These are phyloP conservation scores for Hipposideros larvatus DNA, from an alignment of 2,797 vertebrate species.

Conservation along the genomic window DNA sequence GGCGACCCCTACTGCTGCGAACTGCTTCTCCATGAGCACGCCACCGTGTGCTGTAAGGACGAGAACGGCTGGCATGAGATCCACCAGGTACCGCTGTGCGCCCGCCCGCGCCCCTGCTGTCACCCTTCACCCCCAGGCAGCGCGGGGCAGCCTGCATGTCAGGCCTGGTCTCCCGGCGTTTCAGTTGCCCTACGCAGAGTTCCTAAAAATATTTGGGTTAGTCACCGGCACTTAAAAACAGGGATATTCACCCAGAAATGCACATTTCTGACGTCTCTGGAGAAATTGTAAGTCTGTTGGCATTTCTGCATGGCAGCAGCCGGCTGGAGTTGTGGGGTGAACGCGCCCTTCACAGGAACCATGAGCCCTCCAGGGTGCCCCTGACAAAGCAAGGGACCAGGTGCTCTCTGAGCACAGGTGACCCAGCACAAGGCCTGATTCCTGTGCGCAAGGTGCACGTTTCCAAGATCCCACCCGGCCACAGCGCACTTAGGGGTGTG, in stretches of 20 bases:
- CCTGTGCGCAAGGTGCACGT: fast-evolving
- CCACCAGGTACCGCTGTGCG: slow-evolving; percentile 92
- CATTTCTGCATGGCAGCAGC: fast-evolving
- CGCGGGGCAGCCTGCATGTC: fast-evolving
- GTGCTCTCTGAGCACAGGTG: too few relatives aligned
- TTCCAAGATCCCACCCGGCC: background rate
- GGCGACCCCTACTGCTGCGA: slow-evolving; percentile 97
- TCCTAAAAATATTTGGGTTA: too few relatives aligned
- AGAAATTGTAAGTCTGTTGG: fast-evolving
- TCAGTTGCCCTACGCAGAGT: too few relatives aligned
- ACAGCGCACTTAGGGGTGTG: fast-evolving
- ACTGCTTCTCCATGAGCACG: slow-evolving; percentile 93
- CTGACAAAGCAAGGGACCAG: background rate
- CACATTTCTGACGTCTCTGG: background rate
- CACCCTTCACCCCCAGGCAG: fast-evolving
- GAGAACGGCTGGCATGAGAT: slow-evolving; percentile 99
- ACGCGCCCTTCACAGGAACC: fast-evolving
- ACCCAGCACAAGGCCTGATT: fast-evolving
- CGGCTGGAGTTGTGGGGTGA: fast-evolving
- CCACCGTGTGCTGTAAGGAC: slow-evolving; percentile 93
- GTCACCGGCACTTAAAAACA: fast-evolving
- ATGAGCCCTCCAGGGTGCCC: fast-evolving
- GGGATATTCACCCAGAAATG: background rate
- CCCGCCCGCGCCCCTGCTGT: too few relatives aligned
- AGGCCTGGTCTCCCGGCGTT: too few relatives aligned